Percentiles rank a stretch among this genome's conserved stretches.
Evolutionary conservation across 2,888 invertebrate species (phyloP).

Genomic region (Ptilodon capucinus): DNA sequence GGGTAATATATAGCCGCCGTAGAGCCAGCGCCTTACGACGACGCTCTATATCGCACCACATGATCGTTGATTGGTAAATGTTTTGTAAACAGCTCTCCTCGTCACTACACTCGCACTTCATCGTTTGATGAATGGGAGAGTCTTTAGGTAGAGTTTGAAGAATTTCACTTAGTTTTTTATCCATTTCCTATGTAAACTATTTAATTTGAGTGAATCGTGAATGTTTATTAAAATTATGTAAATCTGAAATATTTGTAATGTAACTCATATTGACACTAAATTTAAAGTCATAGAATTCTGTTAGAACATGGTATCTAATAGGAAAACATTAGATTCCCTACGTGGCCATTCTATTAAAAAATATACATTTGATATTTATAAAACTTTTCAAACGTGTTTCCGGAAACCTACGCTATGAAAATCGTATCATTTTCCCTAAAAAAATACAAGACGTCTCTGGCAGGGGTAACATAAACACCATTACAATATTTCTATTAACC

Average conservation of each 20-base stretch:
- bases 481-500: slow-evolving; percentile 64
- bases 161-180: too few relatives aligned
- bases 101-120: not conserved
- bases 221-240: too few relatives aligned
- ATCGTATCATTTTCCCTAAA: slow-evolving; percentile 14
- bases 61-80: slow-evolving; percentile 18
- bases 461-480: slow-evolving; percentile 39
- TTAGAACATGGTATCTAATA: too few relatives aligned
- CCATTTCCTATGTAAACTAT: too few relatives aligned
- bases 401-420: not conserved
- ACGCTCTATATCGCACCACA: not conserved
- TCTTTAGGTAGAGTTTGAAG: not conserved
- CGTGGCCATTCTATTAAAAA: too few relatives aligned
- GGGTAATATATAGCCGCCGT: slow-evolving; percentile 32
- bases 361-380: too few relatives aligned
- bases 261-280: too few relatives aligned
- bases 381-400: not conserved
- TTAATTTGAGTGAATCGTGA: too few relatives aligned
- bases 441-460: slow-evolving; percentile 16
- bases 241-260: too few relatives aligned
- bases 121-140: not conserved
- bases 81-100: slow-evolving; percentile 17
- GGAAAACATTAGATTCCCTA: too few relatives aligned
- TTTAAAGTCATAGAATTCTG: too few relatives aligned
- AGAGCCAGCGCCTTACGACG: not conserved